Evolutionary conservation across 2,888 invertebrate genomes (phyloP).

Genomic region (Drosophila imparisetae): DNA sequence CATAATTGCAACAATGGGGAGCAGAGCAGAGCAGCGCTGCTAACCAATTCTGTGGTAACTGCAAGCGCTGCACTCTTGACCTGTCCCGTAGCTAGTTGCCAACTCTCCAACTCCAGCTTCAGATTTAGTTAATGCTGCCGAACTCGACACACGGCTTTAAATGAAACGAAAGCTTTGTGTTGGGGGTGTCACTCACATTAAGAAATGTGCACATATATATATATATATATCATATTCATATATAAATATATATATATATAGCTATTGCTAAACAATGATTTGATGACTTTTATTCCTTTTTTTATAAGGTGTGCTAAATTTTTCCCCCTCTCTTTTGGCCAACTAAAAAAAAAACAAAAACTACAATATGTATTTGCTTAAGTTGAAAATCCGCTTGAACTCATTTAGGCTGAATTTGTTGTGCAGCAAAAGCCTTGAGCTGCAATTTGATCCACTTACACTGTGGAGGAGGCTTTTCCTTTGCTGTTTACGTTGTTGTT

Average conservation of each 20-base stretch:
- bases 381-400: conserved; percentile 24
- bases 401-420: conserved; percentile 20
- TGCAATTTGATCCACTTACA: conserved; percentile 66
- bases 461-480: conserved; percentile 38
- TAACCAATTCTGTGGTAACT: conserved; percentile 23
- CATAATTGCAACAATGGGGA: conserved; percentile 58
- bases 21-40: conserved; percentile 33
- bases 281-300: conserved; percentile 29
- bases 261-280: conserved; percentile 3
- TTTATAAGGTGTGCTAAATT: conserved; percentile 22
- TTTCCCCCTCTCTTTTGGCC: neutral
- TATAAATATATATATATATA: neutral
- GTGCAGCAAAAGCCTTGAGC: conserved; percentile 18
- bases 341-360: neutral
- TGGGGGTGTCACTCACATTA: conserved; percentile 9
- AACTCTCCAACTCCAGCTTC: conserved; percentile 8
- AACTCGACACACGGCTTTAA: neutral
- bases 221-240: neutral
- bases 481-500: neutral
- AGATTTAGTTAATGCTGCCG: neutral
- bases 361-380: conserved; percentile 1
- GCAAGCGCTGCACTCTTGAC: conserved; percentile 40
- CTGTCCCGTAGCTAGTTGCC: conserved; percentile 28
- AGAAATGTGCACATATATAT: neutral
- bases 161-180: neutral